Percentiles rank a stretch among this genome's conserved stretches.
These are phyloP conservation scores for Plectropomus leopardus DNA, from an alignment of 2,113 vertebrate species.

Conservation along the genomic window DNA sequence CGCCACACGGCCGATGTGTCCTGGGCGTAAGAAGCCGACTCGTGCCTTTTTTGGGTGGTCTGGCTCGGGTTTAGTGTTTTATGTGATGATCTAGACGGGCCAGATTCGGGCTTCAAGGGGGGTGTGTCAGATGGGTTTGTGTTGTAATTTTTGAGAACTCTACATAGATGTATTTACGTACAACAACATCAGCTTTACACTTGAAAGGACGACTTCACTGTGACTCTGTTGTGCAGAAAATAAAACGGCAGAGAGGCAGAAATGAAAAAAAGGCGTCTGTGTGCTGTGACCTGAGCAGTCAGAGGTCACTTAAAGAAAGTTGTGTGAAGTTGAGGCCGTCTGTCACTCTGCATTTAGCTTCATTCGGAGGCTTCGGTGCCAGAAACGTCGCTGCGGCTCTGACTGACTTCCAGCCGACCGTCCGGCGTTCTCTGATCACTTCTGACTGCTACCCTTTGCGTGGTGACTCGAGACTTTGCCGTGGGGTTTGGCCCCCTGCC, in stretches of 20 bases:
- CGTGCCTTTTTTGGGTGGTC: too few species aligned
- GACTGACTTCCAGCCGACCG: constrained; percentile 63
- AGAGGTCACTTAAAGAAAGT: constrained; percentile 19
- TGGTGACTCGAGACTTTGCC: constrained; percentile 68
- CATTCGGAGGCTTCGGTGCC: constrained; percentile 5
- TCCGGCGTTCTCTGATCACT: constrained; percentile 77
- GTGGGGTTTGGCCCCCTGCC: constrained; percentile 75
- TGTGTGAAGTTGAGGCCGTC: constrained; percentile 45
- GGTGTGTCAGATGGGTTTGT: too few species aligned
- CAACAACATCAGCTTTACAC: too few species aligned
- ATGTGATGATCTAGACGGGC: too few species aligned
- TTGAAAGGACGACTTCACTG: too few species aligned
- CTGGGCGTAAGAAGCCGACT: too few species aligned
- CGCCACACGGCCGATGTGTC: too few species aligned
- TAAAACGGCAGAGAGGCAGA: not conserved
- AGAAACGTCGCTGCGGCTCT: constrained; percentile 49
- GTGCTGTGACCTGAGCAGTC: not conserved
- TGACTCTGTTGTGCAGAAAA: not conserved
- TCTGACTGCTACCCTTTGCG: constrained; percentile 83
- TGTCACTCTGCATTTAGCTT: constrained; percentile 46
- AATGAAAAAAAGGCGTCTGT: not conserved
- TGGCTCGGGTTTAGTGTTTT: too few species aligned
- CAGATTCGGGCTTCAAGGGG: too few species aligned
- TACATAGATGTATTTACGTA: too few species aligned
- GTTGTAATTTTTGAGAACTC: too few species aligned